These are phyloP conservation scores for Anguilla megastoma DNA, from an alignment of 2,797 vertebrate genomes.

Conservation along the genomic window DNA sequence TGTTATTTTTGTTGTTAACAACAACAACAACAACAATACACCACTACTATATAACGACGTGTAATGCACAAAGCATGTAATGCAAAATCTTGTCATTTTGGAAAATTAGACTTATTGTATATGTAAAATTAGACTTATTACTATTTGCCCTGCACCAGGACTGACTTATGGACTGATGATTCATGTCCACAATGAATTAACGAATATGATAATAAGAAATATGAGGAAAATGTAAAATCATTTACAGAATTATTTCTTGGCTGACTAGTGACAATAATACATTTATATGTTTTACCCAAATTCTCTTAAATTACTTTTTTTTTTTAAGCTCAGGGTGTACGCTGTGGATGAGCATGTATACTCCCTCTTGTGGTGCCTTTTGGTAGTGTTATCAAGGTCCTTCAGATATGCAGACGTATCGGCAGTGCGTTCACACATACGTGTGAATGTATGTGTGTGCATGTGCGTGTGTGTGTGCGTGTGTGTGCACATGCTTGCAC, in stretches of 20 bases:
- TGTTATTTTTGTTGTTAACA: no score
- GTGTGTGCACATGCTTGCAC: conserved; percentile 44
- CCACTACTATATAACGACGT: not conserved
- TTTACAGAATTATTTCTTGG: not conserved
- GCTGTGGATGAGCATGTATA: no score
- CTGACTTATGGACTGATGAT: not conserved
- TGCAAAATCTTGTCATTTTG: not conserved
- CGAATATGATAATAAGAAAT: not conserved
- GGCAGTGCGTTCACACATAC: not conserved
- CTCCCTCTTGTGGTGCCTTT: conserved; percentile 28
- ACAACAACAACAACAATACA: no score
- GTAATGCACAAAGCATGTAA: not conserved
- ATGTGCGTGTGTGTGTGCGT: not conserved
- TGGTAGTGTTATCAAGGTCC: conserved; percentile 21
- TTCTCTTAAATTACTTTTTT: not conserved
- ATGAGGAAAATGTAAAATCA: not conserved
- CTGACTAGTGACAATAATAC: not conserved
- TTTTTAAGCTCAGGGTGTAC: not conserved
- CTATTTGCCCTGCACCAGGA: not conserved
- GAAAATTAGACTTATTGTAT: not conserved
- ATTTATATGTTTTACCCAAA: not conserved
- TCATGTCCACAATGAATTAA: not conserved
- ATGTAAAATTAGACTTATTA: not conserved
- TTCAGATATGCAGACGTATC: not conserved
- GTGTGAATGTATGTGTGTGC: not conserved